These are phyloP conservation scores for Proteles cristata DNA, from an alignment of 2,113 vertebrate species.

Conservation along the genomic window DNA sequence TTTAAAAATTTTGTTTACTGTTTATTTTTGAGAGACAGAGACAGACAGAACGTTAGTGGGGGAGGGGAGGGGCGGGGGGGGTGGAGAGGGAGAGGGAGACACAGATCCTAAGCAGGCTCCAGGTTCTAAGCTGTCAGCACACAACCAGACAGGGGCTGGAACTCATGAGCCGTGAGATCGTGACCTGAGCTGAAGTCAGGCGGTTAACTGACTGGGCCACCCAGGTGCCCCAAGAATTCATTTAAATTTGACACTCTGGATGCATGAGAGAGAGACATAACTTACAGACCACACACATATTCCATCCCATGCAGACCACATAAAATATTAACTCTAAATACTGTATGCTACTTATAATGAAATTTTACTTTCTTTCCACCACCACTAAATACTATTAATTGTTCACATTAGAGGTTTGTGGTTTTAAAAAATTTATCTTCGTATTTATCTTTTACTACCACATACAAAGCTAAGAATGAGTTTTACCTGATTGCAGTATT, in stretches of 20 bases:
- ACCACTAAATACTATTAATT: background rate
- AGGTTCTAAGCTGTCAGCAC: too few species aligned
- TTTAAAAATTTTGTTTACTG: too few species aligned
- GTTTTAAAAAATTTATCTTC: constrained; percentile 36
- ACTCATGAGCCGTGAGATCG: too few species aligned
- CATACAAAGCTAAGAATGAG: background rate
- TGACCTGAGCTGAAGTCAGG: too few species aligned
- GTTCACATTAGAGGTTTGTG: background rate
- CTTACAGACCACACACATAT: background rate
- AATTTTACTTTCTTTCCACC: constrained; percentile 4
- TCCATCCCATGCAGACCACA: background rate
- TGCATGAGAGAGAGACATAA: background rate
- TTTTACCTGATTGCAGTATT: background rate
- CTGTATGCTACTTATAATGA: background rate
- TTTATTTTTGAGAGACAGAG: too few species aligned
- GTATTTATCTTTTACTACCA: constrained; percentile 2
- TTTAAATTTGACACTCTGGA: constrained; percentile 16
- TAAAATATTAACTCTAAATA: constrained; percentile 43
- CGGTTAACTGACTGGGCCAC: too few species aligned
- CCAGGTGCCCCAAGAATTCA: background rate
- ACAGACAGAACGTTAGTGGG: too few species aligned
- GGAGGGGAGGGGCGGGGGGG: too few species aligned
- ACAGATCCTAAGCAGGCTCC: too few species aligned
- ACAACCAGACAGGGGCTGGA: too few species aligned
- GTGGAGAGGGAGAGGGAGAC: too few species aligned